Conservation (phyloP, 2,888 invertebrate genomes). For the Drosophila siamana region DNA sequence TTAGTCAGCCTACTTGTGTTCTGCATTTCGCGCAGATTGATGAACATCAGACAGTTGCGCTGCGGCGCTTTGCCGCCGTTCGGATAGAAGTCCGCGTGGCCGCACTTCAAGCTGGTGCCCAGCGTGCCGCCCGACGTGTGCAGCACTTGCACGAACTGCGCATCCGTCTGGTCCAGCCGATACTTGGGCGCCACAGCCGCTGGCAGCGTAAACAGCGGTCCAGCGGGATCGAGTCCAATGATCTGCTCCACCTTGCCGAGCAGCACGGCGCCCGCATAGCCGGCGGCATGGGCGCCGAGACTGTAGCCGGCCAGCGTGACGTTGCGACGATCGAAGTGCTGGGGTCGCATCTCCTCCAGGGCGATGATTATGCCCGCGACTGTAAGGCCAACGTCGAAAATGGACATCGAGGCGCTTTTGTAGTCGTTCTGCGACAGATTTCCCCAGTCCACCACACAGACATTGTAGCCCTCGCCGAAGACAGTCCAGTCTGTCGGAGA, state of each 20-base stretch:
- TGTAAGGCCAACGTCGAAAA: constrained; percentile 84
- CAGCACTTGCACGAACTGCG: constrained; percentile 83
- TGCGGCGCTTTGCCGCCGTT: constrained; percentile 84
- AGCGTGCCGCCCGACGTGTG: constrained; percentile 84
- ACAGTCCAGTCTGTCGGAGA: constrained; percentile 80
- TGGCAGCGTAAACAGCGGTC: constrained; percentile 84
- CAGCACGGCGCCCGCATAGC: constrained; percentile 82
- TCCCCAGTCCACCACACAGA: constrained; percentile 85
- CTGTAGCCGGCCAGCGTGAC: constrained; percentile 84
- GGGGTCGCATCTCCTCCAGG: constrained; percentile 74
- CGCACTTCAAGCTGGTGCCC: constrained; percentile 81
- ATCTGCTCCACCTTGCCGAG: constrained; percentile 83
- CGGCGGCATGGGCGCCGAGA: constrained; percentile 84
- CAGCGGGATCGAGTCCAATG: constrained; percentile 85
- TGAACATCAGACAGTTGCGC: constrained; percentile 78
- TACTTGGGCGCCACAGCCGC: constrained; percentile 79
- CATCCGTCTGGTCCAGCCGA: constrained; percentile 82
- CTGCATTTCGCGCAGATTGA: constrained; percentile 74
- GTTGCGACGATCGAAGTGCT: constrained; percentile 75
- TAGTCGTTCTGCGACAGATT: constrained; percentile 82
- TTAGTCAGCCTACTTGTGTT: constrained; percentile 79
- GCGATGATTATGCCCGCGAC: constrained; percentile 83
- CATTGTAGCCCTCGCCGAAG: constrained; percentile 77
- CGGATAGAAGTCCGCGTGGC: constrained; percentile 85
- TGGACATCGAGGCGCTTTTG: constrained; percentile 82